These are phyloP conservation scores for Pristionchus maxplancki DNA, from an alignment of 2,888 invertebrate species.

Conservation along the genomic window DNA sequence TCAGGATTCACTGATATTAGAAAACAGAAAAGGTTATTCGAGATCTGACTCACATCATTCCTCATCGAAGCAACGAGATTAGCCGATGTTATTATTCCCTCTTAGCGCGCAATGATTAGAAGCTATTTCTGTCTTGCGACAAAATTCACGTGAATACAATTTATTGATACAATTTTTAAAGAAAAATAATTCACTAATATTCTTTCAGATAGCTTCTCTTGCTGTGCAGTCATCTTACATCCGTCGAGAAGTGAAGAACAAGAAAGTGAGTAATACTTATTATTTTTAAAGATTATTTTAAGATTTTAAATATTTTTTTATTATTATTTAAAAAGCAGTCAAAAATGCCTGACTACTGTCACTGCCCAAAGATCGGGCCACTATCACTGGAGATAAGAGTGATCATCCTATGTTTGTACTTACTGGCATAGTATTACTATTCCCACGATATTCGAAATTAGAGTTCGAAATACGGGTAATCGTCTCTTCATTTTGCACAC, in stretches of 20 bases:
- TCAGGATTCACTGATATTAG: too few species aligned
- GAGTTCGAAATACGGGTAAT: too few species aligned
- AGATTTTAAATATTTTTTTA: too few species aligned
- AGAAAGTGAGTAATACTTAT: background rate
- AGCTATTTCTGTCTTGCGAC: background rate
- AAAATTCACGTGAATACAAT: background rate
- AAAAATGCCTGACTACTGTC: background rate
- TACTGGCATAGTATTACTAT: too few species aligned
- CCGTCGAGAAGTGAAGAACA: background rate
- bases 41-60: background rate
- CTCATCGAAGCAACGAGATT: background rate
- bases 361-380: background rate
- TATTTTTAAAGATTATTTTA: too few species aligned
- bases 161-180: background rate
- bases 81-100: background rate
- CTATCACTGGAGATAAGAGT: background rate
- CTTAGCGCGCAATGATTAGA: background rate
- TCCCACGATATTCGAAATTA: too few species aligned
- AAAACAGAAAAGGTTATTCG: background rate
- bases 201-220: background rate
- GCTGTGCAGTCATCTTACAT: slow-evolving; percentile 15
- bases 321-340: too few species aligned
- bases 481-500: too few species aligned
- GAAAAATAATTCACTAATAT: too few species aligned
- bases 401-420: background rate